Evolutionary conservation across 2,797 vertebrate species (phyloP).

Genomic region (Adelosebastes latens): DNA sequence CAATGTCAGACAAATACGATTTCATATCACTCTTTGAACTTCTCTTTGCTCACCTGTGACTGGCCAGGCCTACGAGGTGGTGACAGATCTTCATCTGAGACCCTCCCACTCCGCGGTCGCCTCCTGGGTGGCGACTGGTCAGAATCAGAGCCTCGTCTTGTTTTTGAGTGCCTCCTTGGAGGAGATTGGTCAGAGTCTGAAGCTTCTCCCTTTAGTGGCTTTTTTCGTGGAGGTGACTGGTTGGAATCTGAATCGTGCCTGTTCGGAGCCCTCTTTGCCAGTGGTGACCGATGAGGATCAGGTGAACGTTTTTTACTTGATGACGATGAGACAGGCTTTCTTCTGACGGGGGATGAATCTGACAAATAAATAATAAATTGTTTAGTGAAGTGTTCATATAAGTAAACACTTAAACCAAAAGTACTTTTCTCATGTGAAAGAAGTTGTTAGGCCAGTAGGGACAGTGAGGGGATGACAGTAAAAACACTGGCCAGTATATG

Average conservation of each 20-base stretch:
- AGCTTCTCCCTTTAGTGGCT: not conserved
- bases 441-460: not conserved
- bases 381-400: not conserved
- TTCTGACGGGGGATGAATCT: constrained; percentile 63
- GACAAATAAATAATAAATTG: not conserved
- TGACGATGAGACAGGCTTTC: constrained; percentile 23
- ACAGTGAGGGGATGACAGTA: not conserved
- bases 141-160: constrained; percentile 66
- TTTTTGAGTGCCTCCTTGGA: constrained; percentile 70
- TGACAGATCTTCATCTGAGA: constrained; percentile 79
- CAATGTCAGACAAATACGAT: not conserved
- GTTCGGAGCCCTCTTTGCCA: constrained; percentile 39
- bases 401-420: not conserved
- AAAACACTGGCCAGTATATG: not conserved
- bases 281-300: constrained; percentile 57
- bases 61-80: constrained; percentile 73
- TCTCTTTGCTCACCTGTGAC: constrained; percentile 57
- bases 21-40: not conserved
- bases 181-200: constrained; percentile 85
- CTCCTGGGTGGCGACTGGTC: constrained; percentile 85
- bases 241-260: constrained; percentile 65
- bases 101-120: constrained; percentile 2
- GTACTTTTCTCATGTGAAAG: not conserved
- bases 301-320: constrained; percentile 57
- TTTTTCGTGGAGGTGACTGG: constrained; percentile 74